Conservation (phyloP, 2,113 vertebrate genomes). For the Cervus canadensis region DNA sequence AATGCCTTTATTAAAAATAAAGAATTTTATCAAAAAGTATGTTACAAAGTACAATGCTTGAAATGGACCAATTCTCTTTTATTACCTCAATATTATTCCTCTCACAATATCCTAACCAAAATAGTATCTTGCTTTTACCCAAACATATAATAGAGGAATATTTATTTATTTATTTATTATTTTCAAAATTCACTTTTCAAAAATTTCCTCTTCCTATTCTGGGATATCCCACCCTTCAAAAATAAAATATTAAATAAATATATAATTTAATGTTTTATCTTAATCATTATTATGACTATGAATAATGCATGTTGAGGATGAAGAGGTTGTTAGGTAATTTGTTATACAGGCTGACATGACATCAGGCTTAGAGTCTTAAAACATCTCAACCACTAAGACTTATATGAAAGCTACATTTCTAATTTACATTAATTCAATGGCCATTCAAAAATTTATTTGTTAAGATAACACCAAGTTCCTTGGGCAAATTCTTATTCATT, state of each 20-base stretch:
- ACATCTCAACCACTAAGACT: not conserved
- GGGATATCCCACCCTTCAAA: not conserved
- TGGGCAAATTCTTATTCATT: not conserved
- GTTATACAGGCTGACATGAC: not conserved
- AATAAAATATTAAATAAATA: not conserved
- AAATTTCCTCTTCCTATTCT: not conserved
- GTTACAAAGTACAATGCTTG: not conserved
- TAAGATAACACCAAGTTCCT: not conserved
- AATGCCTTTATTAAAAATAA: not conserved
- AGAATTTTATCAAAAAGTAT: not conserved
- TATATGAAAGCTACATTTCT: not conserved
- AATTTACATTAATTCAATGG: not conserved
- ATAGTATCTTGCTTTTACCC: not conserved
- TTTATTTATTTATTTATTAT: not conserved
- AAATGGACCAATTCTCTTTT: not conserved
- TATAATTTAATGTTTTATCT: not conserved
- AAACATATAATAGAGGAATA: not conserved
- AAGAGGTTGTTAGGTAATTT: not conserved
- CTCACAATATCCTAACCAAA: not conserved
- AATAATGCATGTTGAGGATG: not conserved
- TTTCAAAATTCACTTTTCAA: constrained; percentile 23
- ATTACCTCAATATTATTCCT: not conserved
- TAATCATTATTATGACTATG: not conserved
- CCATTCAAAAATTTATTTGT: not conserved
- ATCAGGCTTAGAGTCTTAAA: not conserved